phyloP scores from a whole-genome alignment of 2,888 invertebrate species.

The Gryllus longicercus region DNA sequence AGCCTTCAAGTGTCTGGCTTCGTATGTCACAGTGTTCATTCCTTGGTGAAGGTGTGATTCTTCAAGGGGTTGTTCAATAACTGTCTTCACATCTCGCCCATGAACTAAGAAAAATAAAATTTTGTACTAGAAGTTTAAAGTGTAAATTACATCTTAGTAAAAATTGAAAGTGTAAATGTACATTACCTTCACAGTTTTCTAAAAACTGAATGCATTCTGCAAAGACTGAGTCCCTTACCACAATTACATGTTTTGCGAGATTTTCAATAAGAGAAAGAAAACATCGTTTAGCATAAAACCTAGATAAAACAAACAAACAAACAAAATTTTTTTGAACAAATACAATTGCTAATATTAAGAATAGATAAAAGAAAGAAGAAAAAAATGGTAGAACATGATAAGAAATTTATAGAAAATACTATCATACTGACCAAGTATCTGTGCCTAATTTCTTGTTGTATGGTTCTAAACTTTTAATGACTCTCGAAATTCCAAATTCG shows the following conservation, averaged over 20 bases:
- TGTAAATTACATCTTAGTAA: conserved; percentile 30
- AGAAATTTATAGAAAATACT: background rate
- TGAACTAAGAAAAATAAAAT: conserved; percentile 55
- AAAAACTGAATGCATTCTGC: conserved; percentile 85
- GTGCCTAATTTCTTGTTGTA: conserved; percentile 92
- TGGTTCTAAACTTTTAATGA: conserved; percentile 94
- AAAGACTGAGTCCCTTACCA: conserved; percentile 79
- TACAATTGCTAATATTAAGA: too few species aligned
- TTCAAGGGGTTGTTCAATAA: conserved; percentile 77
- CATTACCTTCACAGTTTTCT: conserved; percentile 79
- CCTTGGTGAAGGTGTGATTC: conserved; percentile 65
- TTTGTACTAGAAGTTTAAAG: background rate
- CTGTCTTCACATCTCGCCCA: conserved; percentile 78
- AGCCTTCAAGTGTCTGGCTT: conserved; percentile 79
- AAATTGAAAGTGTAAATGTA: conserved; percentile 31
- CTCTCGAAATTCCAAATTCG: conserved; percentile 95
- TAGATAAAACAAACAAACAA: conserved; percentile 32
- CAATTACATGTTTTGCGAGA: conserved; percentile 84
- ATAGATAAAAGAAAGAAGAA: conserved; percentile 59
- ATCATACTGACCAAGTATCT: conserved; percentile 76
- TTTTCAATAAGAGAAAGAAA: conserved; percentile 91
- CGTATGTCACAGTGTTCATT: conserved; percentile 87
- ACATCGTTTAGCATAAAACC: conserved; percentile 91
- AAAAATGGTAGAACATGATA: background rate
- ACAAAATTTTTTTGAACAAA: background rate